Evolutionary conservation across 2,888 invertebrate genomes (phyloP), one percentile per base, ranked within the genome.

Genomic region (Pogonocherus hispidulus): DNA sequence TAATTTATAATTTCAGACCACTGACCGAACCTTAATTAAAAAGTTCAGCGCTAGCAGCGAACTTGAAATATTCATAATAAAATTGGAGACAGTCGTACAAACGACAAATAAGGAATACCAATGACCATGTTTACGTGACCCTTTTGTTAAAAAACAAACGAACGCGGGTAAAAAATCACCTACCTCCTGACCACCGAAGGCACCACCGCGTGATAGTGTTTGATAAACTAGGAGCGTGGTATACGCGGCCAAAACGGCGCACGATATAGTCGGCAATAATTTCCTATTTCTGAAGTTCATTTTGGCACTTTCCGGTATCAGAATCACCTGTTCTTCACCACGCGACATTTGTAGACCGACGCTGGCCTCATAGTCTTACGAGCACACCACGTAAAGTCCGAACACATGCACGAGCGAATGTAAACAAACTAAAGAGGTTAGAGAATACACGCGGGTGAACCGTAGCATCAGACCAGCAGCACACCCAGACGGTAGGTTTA

Each of bases 201-300:
- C 66, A 41, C 59, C 73, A 68, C 79, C 81, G 76, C 81, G 81
- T 75, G 82, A 82, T 69, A 83, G 80, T 71, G 81, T 81, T 66
- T 85, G 85, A 75, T 85, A 85, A 71, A 82, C 80, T 71, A 84
- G 76, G 54, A 85, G 69, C 63, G 81, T 83, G 59, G 80, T 82
- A 74, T 85, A 85, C 54, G 82, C 81, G 47, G 84, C 76, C 63
- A 85, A 76, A 62, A 82, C 77, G 20, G 80, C 82, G 69, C 82
- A 78, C 62, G 80, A 77, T 70, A 85, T 63, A 72, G 84, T 83
- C 76, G 85, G 85, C 68, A 84, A 75, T 63, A 79, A 73, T 74
- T 83, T 81, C 67, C 82, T 79, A 59, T 81, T 75, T 79, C 78
- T 82, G 69, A 79, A 76, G 76, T 78, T 81, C 85, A 85, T 85